Base-by-base conservation (phyloP, 2,888 invertebrate genomes). In the Parnassius glacialis region DNA sequence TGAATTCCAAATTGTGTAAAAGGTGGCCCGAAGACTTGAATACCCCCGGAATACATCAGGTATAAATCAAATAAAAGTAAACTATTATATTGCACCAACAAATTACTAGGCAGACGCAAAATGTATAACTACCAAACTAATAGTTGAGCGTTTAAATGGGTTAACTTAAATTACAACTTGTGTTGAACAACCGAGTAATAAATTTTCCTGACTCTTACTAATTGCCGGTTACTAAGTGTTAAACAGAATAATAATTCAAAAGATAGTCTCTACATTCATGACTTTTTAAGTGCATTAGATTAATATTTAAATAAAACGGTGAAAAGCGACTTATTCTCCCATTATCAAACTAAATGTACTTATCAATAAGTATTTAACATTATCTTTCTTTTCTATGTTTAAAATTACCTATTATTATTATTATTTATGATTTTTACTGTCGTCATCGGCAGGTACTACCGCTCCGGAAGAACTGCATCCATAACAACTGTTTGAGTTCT, bases 201-300 rank as follows among this genome's bases (percentile, higher is more conserved):
- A 62, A 59, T 62, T 48, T 55, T 45, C 54, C 58, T 58, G 59
- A 59, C 58, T 62, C 55, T 58, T 58, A 62, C 62, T 62, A 62
- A 62, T 62, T 62, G 58, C 58, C 54, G 62, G 62, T 62, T 62
- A 62, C 62, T 62, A 57, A 62, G 58, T 62, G 62, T 59, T 62
- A 62, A 62, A 62, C 51, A 59, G 58, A 50, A 62, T 59, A 58
- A 62, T 62, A 59, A 58, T 62, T 62, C 58, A 62, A 58, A 55
- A 45, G 58, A 59, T 55, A 59, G 55, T 59, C 51, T 51, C 58
- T 51, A 45, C 51, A 55, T 62, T 62, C 54, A 55, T 62, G 58
- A 58, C 51, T 59, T 54, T 47, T 47, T 25, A 50, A 62, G 50
- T 53, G 48, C 41, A 50, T 43, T 9, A 13, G 48, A 41, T 53